A percentile compares a stretch with the other conserved stretches of the same genome.
Conservation (phyloP, 2,113 vertebrate species). For the Xenopus laevis region DNA sequence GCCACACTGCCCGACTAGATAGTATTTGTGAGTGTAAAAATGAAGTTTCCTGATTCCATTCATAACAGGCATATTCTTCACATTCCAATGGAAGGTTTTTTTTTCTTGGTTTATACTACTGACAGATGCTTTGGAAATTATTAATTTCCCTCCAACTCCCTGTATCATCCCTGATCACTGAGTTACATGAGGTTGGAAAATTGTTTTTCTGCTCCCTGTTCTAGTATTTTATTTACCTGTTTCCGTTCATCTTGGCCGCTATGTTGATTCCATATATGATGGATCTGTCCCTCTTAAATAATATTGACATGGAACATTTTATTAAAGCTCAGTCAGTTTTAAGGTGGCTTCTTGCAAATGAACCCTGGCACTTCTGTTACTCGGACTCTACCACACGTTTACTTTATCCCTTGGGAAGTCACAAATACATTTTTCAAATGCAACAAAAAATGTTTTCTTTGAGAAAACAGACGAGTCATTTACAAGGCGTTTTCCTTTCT, state of each 20-base stretch:
- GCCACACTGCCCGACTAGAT: no score
- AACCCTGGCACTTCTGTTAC: background rate
- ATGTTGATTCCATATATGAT: background rate
- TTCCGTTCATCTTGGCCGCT: background rate
- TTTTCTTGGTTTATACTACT: no score
- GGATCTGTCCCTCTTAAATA: constrained; percentile 7
- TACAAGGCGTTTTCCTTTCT: background rate
- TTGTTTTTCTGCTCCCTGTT: background rate
- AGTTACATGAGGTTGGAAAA: constrained; percentile 1
- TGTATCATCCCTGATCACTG: background rate
- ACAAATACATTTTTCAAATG: background rate
- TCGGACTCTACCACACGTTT: background rate
- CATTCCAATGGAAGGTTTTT: background rate
- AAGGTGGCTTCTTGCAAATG: background rate
- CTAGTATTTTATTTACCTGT: background rate
- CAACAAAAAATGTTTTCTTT: background rate
- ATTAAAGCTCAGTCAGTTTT: background rate
- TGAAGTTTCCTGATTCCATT: no score
- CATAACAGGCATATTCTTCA: no score
- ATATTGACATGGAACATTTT: background rate
- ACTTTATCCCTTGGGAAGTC: background rate
- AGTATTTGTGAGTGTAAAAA: no score
- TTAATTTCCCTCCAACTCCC: background rate
- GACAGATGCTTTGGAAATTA: background rate
- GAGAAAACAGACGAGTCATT: constrained; percentile 10